These are phyloP conservation scores for Sminthurinus signatus DNA, from an alignment of 1,140 invertebrate genomes.

Conservation along the genomic window DNA sequence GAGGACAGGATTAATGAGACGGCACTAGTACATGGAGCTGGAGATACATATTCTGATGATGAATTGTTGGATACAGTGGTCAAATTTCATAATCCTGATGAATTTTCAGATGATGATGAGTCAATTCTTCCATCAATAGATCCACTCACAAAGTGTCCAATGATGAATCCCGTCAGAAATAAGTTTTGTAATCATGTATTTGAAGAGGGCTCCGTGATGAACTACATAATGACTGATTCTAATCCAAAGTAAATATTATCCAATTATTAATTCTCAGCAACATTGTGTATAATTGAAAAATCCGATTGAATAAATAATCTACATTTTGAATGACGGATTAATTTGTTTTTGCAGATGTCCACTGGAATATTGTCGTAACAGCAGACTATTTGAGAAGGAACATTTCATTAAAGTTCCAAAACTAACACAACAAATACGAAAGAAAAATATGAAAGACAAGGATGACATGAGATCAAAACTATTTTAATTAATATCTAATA, in stretches of 20 bases:
- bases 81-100: constrained; percentile 6
- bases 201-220: constrained; percentile 18
- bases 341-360: constrained; percentile 31
- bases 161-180: constrained; percentile 19
- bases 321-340: too few species aligned
- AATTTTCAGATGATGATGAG: constrained; percentile 19
- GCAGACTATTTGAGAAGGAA: not conserved
- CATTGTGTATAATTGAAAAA: too few species aligned
- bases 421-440: constrained; percentile 24
- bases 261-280: too few species aligned
- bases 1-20: not conserved
- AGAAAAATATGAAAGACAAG: constrained; percentile 2
- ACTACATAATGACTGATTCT: constrained; percentile 17
- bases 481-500: too few species aligned
- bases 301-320: too few species aligned
- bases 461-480: too few species aligned
- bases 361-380: constrained; percentile 21
- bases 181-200: constrained; percentile 35
- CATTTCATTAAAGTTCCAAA: constrained; percentile 21
- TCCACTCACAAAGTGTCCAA: constrained; percentile 28
- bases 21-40: not conserved
- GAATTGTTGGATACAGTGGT: not conserved
- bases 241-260: constrained; percentile 19
- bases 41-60: not conserved
- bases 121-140: constrained; percentile 27